Percentiles rank a stretch among this genome's conserved stretches.
These are phyloP conservation scores for Melanaphis sacchari DNA, from an alignment of 1,140 invertebrate genomes.

Conservation along the genomic window DNA sequence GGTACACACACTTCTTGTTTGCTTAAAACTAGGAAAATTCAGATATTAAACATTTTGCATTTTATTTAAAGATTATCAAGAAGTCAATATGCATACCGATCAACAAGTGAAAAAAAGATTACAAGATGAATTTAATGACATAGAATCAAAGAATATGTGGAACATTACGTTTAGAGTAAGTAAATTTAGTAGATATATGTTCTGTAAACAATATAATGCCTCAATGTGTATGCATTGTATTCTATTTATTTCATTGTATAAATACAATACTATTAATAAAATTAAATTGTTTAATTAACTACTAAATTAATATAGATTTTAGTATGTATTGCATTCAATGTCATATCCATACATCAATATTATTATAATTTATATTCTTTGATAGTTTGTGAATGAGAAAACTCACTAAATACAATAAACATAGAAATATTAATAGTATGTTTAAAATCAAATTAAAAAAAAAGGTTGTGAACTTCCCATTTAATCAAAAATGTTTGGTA, in stretches of 20 bases:
- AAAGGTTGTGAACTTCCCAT: too few species aligned
- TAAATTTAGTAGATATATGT: background rate
- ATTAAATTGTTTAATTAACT: background rate
- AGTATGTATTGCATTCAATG: background rate
- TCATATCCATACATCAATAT: background rate
- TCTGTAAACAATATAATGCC: background rate
- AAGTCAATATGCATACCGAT: constrained; percentile 21
- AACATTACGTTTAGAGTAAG: constrained; percentile 58
- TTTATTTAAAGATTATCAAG: background rate
- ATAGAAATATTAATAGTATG: background rate
- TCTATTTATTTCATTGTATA: background rate
- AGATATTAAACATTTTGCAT: background rate
- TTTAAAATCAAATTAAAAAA: background rate
- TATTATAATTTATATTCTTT: background rate
- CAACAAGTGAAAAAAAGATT: constrained; percentile 47
- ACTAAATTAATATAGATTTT: background rate
- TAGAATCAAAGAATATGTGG: constrained; percentile 58
- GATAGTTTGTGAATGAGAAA: background rate
- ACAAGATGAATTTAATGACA: constrained; percentile 59
- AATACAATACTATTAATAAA: too few species aligned
- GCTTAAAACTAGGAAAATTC: background rate
- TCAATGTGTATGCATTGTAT: background rate
- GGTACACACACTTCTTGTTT: background rate
- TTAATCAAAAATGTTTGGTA: background rate
- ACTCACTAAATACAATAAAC: background rate